Conservation (phyloP, 2,113 vertebrate genomes). For the Hippocampus guttulatus region DNA sequence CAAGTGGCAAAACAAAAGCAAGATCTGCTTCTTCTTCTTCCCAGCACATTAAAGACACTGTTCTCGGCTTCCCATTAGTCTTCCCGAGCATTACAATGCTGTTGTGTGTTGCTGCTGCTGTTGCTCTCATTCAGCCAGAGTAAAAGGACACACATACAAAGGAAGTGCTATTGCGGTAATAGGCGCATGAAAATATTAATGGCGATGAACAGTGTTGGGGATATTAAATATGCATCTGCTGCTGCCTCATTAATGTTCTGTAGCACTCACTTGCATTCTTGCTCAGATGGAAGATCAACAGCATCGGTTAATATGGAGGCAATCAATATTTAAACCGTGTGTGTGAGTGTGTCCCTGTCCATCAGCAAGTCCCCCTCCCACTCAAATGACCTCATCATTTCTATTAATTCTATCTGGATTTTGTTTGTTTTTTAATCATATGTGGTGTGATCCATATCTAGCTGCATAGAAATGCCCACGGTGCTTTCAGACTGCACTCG, state of each 20-base stretch:
- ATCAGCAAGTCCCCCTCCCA: too few species aligned
- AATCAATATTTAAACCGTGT: constrained; percentile 56
- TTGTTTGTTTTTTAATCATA: background rate
- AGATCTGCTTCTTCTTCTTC: background rate
- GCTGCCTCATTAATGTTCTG: constrained; percentile 51
- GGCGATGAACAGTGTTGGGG: constrained; percentile 45
- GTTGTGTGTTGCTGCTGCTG: background rate
- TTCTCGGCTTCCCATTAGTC: background rate
- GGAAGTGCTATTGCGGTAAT: constrained; percentile 21
- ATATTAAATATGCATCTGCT: constrained; percentile 65
- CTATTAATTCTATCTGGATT: background rate
- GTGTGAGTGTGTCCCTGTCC: background rate
- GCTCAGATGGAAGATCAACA: constrained; percentile 56
- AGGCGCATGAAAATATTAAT: constrained; percentile 55
- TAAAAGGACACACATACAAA: constrained; percentile 16
- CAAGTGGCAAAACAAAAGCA: background rate
- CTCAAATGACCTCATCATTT: background rate
- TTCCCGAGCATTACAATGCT: background rate
- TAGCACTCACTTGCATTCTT: constrained; percentile 34
- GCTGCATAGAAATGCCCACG: background rate
- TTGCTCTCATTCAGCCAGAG: constrained; percentile 12
- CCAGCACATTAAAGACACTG: background rate
- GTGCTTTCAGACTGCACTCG: background rate
- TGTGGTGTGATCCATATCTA: background rate
- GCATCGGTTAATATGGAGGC: constrained; percentile 48